Percentiles rank a stretch among this genome's conserved stretches.
These are phyloP conservation scores for Spermophilus dauricus DNA, from an alignment of 2,113 vertebrate species.

Conservation along the genomic window DNA sequence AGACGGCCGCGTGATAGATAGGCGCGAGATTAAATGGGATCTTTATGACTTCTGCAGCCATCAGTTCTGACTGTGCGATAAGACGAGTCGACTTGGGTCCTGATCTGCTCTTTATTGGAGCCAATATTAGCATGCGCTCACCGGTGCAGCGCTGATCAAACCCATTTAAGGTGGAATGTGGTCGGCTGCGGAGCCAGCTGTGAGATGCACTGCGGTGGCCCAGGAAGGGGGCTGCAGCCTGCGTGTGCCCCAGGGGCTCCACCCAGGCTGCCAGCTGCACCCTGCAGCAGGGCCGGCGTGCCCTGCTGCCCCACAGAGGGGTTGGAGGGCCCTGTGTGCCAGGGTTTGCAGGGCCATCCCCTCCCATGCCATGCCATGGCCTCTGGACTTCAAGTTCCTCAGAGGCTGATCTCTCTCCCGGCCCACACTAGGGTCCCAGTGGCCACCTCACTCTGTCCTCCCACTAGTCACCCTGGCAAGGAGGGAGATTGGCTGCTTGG, in stretches of 20 bases:
- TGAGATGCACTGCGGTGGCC: fast-evolving
- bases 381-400: background rate
- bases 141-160: constrained; percentile 88
- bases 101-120: constrained; percentile 96
- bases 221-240: background rate
- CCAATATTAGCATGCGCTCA: constrained; percentile 92
- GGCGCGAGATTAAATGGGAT: constrained; percentile 96
- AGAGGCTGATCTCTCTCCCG: background rate
- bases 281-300: too few relatives aligned
- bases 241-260: too few relatives aligned
- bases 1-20: constrained; percentile 95
- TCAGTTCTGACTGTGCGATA: constrained; percentile 95
- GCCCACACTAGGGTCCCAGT: background rate
- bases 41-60: constrained; percentile 96
- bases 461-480: background rate
- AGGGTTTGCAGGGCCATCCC: too few relatives aligned
- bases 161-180: constrained; percentile 94
- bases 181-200: background rate
- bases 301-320: too few relatives aligned
- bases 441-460: background rate
- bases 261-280: too few relatives aligned
- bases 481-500: background rate
- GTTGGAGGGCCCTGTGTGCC: too few relatives aligned
- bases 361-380: fast-evolving
- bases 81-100: constrained; percentile 91